Evolutionary conservation across 1,140 invertebrate genomes (phyloP).

Genomic region (Drosophila aff.): DNA sequence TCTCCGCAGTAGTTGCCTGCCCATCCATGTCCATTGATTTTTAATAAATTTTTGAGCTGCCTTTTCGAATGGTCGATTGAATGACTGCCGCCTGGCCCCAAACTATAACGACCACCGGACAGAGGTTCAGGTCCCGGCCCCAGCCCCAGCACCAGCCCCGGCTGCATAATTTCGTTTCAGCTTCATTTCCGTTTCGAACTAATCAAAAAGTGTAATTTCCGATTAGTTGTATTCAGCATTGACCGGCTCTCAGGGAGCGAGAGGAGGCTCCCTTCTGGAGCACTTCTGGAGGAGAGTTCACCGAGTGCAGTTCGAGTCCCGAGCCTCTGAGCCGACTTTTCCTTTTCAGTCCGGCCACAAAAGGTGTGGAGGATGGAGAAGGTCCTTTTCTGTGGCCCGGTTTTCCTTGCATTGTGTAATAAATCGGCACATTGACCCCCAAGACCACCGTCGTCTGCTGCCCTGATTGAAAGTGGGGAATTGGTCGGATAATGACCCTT

Average conservation of each 20-base stretch:
- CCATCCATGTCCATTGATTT: constrained; percentile 65
- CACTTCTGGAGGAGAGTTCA: constrained; percentile 11
- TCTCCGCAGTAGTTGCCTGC: constrained; percentile 21
- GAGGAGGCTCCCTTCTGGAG: background rate
- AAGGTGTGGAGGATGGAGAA: background rate
- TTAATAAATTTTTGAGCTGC: constrained; percentile 77
- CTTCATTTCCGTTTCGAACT: constrained; percentile 84
- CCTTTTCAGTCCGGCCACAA: constrained; percentile 21
- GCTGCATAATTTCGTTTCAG: constrained; percentile 81
- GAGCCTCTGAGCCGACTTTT: constrained; percentile 43
- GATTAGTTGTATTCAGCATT: constrained; percentile 80
- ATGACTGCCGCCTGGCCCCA: constrained; percentile 1
- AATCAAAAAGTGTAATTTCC: constrained; percentile 84
- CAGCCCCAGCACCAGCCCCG: background rate
- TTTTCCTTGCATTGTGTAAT: constrained; percentile 63
- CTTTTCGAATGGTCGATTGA: constrained; percentile 36
- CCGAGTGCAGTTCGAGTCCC: constrained; percentile 17
- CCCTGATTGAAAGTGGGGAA: constrained; percentile 34
- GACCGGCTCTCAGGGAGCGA: constrained; percentile 35
- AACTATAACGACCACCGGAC: constrained; percentile 56
- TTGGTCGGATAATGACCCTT: constrained; percentile 66
- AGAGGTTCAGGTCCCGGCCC: background rate
- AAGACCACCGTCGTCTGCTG: constrained; percentile 21
- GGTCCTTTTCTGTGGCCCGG: constrained; percentile 17
- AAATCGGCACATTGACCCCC: constrained; percentile 77